phyloP scores from a whole-genome alignment of 2,888 invertebrate species.

The Heliconius ethilla region DNA sequence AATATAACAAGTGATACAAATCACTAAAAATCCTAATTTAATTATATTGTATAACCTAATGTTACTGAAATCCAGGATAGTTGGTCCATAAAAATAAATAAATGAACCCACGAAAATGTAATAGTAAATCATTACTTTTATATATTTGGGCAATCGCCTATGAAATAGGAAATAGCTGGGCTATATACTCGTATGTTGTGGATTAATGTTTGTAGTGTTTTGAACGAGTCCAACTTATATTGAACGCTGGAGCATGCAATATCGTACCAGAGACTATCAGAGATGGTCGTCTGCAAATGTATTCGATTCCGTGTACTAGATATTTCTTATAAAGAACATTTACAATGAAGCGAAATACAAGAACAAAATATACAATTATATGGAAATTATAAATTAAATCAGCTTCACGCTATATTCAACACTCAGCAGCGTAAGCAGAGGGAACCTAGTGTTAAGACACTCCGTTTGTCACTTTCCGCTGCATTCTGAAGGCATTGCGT shows the following conservation, averaged over 20 bases:
- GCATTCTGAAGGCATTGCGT: too few species aligned
- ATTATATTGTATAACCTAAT: neutral
- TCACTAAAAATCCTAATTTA: neutral
- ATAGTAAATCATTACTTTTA: slow-evolving; percentile 9
- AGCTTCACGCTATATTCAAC: too few species aligned
- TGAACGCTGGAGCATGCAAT: neutral
- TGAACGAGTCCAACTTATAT: neutral
- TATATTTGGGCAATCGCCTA: slow-evolving; percentile 12
- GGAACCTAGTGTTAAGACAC: too few species aligned
- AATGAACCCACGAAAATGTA: neutral
- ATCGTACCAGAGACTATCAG: slow-evolving; percentile 11
- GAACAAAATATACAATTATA: too few species aligned
- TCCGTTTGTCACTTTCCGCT: too few species aligned
- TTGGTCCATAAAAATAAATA: neutral
- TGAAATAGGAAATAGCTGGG: slow-evolving; percentile 18
- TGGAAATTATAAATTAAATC: too few species aligned
- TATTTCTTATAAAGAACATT: neutral
- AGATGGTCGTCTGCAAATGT: neutral
- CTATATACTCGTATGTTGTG: neutral
- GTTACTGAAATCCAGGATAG: neutral
- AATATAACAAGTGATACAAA: neutral
- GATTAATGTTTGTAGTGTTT: slow-evolving; percentile 14
- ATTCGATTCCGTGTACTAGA: neutral
- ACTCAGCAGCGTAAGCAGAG: too few species aligned
- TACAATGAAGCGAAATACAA: neutral